A percentile compares a stretch with the other conserved stretches of the same genome.
These are phyloP conservation scores for Strigops habroptila DNA, from an alignment of 2,113 vertebrate genomes.

Conservation along the genomic window DNA sequence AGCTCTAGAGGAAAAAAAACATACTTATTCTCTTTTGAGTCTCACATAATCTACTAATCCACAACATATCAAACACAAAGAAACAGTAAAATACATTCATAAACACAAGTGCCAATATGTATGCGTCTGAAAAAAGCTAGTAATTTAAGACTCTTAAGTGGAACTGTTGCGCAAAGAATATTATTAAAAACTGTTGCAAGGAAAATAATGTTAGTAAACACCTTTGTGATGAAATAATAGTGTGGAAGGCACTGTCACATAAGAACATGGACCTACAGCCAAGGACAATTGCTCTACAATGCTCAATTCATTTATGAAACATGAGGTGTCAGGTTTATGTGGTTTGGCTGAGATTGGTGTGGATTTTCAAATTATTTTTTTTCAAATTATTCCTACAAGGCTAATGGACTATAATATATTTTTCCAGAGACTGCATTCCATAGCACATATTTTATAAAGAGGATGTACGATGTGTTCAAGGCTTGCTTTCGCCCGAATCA, in stretches of 20 bases:
- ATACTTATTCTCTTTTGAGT: background rate
- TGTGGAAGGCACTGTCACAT: background rate
- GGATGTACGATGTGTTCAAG: background rate
- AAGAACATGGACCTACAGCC: slow-evolving; percentile 19
- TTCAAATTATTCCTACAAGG: background rate
- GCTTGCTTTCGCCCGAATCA: background rate
- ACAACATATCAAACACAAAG: background rate
- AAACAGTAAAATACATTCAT: slow-evolving; percentile 5
- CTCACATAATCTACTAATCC: background rate
- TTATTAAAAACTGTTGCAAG: slow-evolving; percentile 13
- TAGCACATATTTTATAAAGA: slow-evolving; percentile 52
- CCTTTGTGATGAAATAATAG: slow-evolving; percentile 26
- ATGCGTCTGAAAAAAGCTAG: background rate
- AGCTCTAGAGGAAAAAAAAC: background rate
- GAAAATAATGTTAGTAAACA: slow-evolving; percentile 30
- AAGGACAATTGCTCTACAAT: slow-evolving; percentile 31
- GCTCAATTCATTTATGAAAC: slow-evolving; percentile 3
- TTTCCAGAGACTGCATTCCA: slow-evolving; percentile 51
- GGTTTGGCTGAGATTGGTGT: background rate
- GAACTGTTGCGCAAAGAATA: background rate
- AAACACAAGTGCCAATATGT: slow-evolving; percentile 16
- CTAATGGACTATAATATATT: slow-evolving; percentile 32
- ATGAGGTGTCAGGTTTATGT: slow-evolving; percentile 10
- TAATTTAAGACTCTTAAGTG: slow-evolving; percentile 33
- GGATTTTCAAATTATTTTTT: background rate